These are phyloP conservation scores for Epicauta chinensis DNA, from an alignment of 1,140 invertebrate genomes.

Conservation along the genomic window DNA sequence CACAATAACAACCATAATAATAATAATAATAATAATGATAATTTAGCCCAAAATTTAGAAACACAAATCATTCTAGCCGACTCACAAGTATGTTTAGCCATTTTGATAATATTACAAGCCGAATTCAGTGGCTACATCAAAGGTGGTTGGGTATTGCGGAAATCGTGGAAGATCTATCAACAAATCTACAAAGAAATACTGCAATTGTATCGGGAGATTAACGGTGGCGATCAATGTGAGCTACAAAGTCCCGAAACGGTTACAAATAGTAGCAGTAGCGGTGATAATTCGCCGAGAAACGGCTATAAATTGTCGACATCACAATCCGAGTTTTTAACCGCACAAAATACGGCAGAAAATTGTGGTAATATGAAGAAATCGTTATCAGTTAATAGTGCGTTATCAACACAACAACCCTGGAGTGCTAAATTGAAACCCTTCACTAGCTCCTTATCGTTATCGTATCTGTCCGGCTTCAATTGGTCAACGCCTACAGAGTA, in stretches of 20 bases:
- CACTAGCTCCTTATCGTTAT: slow-evolving; percentile 7
- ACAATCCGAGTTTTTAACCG: neutral
- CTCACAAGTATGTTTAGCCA: slow-evolving; percentile 46
- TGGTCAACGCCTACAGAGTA: slow-evolving; percentile 1
- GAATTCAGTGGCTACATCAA: slow-evolving; percentile 63
- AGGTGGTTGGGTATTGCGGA: slow-evolving; percentile 64
- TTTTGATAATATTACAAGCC: slow-evolving; percentile 42
- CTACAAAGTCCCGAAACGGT: neutral
- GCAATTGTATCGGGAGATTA: slow-evolving; percentile 45
- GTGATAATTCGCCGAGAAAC: neutral
- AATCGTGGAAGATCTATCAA: slow-evolving; percentile 70
- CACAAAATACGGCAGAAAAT: neutral
- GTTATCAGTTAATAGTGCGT: slow-evolving; percentile 23
- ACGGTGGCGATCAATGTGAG: neutral
- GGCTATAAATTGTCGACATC: neutral
- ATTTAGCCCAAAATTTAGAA: slow-evolving; percentile 49
- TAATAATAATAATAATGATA: slow-evolving; percentile 31
- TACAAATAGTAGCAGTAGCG: neutral
- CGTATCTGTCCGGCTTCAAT: slow-evolving; percentile 9
- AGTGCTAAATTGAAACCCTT: slow-evolving; percentile 8
- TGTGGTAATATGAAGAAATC: slow-evolving; percentile 25
- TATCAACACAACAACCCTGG: slow-evolving; percentile 7
- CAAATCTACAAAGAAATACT: slow-evolving; percentile 57
- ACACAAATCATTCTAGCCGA: slow-evolving; percentile 64
- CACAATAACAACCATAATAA: slow-evolving; percentile 21